phyloP scores from a whole-genome alignment of 2,797 vertebrate genomes.

The Heliangelus exortis region DNA sequence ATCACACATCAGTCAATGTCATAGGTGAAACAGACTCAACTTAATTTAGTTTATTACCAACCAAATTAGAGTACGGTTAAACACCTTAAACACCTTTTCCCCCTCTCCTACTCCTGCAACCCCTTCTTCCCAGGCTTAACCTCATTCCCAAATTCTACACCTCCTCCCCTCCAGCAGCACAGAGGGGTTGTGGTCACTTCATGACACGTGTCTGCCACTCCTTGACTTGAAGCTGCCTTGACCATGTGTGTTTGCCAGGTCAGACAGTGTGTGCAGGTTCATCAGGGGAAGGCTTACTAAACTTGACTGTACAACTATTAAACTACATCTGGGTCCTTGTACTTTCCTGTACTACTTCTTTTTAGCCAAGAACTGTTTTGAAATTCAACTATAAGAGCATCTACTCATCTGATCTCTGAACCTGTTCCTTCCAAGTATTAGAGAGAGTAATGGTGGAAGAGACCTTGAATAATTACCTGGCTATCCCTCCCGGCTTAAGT shows the following conservation, averaged over 20 bases:
- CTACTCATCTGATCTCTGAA: not conserved
- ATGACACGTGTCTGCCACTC: no score
- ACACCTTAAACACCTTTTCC: not conserved
- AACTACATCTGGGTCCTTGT: not conserved
- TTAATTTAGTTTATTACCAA: not conserved
- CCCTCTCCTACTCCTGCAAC: no score
- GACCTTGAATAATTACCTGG: not conserved
- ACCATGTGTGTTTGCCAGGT: not conserved
- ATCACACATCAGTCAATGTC: no score
- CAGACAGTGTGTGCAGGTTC: rapidly evolving
- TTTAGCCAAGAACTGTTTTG: not conserved
- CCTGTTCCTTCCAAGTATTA: not conserved
- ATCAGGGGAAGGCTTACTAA: not conserved
- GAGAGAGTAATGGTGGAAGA: not conserved
- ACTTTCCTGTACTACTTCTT: not conserved
- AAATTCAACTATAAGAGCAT: not conserved
- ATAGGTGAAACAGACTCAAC: not conserved
- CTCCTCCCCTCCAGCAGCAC: not conserved
- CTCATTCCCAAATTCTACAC: not conserved
- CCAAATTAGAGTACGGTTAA: not conserved
- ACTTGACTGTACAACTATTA: not conserved
- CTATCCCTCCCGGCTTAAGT: not conserved
- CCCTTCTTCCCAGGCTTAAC: not conserved
- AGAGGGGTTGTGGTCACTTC: no score
- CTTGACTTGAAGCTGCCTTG: not conserved